Evolutionary conservation across 1,140 invertebrate species (phyloP).

Genomic region (Pogonognathellus flavescens): DNA sequence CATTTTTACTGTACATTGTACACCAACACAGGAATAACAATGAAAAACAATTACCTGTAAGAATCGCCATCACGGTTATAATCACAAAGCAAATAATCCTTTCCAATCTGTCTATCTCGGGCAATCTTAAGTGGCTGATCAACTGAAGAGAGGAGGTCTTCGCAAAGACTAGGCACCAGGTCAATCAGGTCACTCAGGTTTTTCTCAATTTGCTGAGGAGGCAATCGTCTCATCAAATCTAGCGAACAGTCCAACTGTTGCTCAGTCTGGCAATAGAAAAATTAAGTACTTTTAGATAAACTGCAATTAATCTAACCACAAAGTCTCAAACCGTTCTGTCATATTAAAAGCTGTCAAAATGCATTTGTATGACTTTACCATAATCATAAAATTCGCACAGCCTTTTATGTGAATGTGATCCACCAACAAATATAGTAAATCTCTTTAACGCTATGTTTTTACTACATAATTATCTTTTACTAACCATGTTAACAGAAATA

Average conservation of each 20-base stretch:
- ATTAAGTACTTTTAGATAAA: not conserved
- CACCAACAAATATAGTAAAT: not conserved
- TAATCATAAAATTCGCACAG: not conserved
- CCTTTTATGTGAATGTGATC: not conserved
- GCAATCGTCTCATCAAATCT: constrained; percentile 97
- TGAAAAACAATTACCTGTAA: constrained; percentile 79
- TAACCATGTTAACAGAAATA: too few relatives aligned
- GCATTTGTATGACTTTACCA: not conserved
- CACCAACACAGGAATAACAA: not conserved
- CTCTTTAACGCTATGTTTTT: not conserved
- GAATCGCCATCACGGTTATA: constrained; percentile 99
- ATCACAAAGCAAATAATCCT: constrained; percentile 98
- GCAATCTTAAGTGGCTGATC: constrained; percentile 99
- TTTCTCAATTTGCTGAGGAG: constrained; percentile 99
- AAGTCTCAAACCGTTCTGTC: not conserved
- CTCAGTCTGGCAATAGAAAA: not conserved
- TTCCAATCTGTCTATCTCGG: constrained; percentile 92
- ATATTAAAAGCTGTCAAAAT: not conserved
- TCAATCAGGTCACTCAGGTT: constrained; percentile 98
- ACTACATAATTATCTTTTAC: too few relatives aligned
- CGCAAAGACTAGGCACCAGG: constrained; percentile 93
- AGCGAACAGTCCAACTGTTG: constrained; percentile 98
- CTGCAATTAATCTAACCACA: not conserved
- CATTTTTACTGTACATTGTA: not conserved
- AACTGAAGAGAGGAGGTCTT: constrained; percentile 96